phyloP scores from a whole-genome alignment of 2,113 vertebrate genomes.

The Ctenomys sociabilis region DNA sequence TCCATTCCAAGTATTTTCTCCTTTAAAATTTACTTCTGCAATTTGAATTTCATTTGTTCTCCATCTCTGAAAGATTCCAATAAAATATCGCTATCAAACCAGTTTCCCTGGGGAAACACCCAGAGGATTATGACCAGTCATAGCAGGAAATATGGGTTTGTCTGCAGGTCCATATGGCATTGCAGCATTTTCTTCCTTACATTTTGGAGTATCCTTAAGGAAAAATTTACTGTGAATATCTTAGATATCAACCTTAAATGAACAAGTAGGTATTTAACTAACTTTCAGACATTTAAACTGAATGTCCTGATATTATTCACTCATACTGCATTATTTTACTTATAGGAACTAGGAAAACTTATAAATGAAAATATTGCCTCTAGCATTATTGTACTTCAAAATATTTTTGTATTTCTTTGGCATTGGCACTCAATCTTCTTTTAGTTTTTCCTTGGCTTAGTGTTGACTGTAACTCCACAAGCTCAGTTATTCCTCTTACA shows the following conservation, averaged over 20 bases:
- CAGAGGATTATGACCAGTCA: neutral
- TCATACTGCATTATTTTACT: neutral
- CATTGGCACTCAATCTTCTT: neutral
- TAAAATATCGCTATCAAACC: slow-evolving; percentile 37
- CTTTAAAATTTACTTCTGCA: slow-evolving; percentile 59
- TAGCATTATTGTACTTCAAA: neutral
- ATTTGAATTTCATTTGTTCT: slow-evolving; percentile 58
- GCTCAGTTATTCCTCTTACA: slow-evolving; percentile 18
- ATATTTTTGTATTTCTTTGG: neutral
- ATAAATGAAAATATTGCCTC: neutral
- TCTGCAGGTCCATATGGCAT: neutral
- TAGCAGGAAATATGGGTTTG: neutral
- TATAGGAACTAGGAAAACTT: neutral
- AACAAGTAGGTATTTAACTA: neutral
- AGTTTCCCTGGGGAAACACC: slow-evolving; percentile 32
- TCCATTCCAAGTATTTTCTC: slow-evolving; percentile 54
- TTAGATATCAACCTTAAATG: neutral
- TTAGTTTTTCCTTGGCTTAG: neutral
- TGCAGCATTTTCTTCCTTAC: neutral
- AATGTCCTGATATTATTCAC: neutral
- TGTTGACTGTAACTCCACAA: slow-evolving; percentile 23
- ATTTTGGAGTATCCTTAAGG: slow-evolving; percentile 10
- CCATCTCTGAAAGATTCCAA: neutral
- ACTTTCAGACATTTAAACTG: too few relatives aligned
- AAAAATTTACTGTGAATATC: neutral